A percentile compares a stretch with the other conserved stretches of the same genome.
Conservation (phyloP, 1,140 invertebrate species). For the Nasonia vitripennis region DNA sequence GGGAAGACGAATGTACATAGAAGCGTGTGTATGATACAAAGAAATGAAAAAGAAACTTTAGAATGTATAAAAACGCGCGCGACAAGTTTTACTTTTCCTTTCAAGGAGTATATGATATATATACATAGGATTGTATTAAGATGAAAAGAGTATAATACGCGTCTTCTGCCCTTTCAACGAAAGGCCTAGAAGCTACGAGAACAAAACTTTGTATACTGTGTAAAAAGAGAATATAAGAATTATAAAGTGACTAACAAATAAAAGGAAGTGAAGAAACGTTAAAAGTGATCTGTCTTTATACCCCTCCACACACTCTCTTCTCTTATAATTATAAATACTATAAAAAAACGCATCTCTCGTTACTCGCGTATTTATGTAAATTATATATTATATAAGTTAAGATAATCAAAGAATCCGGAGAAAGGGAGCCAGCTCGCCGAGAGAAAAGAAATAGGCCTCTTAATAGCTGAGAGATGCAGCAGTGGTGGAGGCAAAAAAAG, state of each 20-base stretch:
- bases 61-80: slow-evolving; percentile 28
- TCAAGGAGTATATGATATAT: slow-evolving; percentile 4
- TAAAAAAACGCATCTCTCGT: too few relatives aligned
- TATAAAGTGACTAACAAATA: slow-evolving; percentile 40
- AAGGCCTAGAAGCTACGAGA: slow-evolving; percentile 17
- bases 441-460: slow-evolving; percentile 3
- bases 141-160: background rate
- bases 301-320: background rate
- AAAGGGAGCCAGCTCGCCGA: background rate
- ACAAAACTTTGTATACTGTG: slow-evolving; percentile 40
- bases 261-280: slow-evolving; percentile 31
- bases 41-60: background rate
- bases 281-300: background rate
- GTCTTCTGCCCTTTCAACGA: slow-evolving; percentile 25
- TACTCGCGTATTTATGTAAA: too few relatives aligned
- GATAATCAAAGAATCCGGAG: slow-evolving; percentile 8
- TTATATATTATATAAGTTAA: background rate
- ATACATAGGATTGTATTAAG: slow-evolving; percentile 22
- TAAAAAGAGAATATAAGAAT: slow-evolving; percentile 43
- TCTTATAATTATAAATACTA: background rate
- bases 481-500: background rate
- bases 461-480: background rate
- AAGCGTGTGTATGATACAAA: slow-evolving; percentile 29
- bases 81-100: slow-evolving; percentile 18
- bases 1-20: slow-evolving; percentile 23